A percentile compares a stretch with the other conserved stretches of the same genome.
phyloP scores from a whole-genome alignment of 2,888 invertebrate species.

The Synergus japonicus region DNA sequence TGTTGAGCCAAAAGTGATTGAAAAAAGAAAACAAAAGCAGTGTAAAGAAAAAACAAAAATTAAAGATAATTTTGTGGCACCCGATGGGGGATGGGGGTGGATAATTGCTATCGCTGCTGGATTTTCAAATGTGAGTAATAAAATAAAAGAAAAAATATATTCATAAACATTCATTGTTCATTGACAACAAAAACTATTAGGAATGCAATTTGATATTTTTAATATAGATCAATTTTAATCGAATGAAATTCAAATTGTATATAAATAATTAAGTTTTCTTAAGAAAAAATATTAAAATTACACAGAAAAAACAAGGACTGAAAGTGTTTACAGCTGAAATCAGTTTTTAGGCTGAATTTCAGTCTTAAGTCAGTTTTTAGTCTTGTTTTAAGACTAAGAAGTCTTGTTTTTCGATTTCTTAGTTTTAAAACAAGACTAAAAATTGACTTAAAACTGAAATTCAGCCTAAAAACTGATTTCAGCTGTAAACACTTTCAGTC shows the following conservation, averaged over 20 bases:
- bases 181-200: background rate
- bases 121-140: constrained; percentile 83
- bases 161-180: background rate
- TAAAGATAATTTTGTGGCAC: constrained; percentile 80
- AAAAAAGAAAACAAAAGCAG: background rate
- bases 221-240: background rate
- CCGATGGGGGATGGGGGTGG: constrained; percentile 90
- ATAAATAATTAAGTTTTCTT: background rate
- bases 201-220: background rate
- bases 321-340: too few species aligned
- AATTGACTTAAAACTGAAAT: too few species aligned
- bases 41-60: background rate
- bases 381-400: too few species aligned
- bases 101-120: constrained; percentile 85
- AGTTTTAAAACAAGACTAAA: too few species aligned
- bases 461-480: too few species aligned
- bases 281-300: too few species aligned
- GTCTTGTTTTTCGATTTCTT: too few species aligned
- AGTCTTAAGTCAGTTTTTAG: too few species aligned
- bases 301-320: too few species aligned
- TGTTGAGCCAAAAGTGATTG: constrained; percentile 1
- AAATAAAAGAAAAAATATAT: background rate
- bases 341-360: too few species aligned
- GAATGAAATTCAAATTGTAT: background rate
- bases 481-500: too few species aligned